A percentile compares a stretch with the other conserved stretches of the same genome.
Conservation (phyloP, 2,113 vertebrate species). For the Dicrurus megarhynchus region DNA sequence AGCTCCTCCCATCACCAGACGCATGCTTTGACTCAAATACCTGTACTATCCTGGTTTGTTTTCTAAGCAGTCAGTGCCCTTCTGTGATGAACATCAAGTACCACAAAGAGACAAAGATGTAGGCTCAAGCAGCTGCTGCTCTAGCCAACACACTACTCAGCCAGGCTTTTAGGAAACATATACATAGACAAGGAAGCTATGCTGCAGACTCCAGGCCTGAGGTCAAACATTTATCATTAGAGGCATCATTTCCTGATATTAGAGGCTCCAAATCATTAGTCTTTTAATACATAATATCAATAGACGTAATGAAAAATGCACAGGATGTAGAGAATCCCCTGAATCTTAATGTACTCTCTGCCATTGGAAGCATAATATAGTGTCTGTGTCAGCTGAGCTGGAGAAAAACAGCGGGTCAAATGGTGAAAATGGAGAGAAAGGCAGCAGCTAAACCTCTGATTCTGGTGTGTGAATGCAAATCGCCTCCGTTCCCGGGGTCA, state of each 20-base stretch:
- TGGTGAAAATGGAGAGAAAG: slow-evolving; percentile 6
- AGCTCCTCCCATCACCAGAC: neutral
- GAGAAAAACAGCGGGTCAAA: slow-evolving; percentile 6
- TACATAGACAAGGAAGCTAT: neutral
- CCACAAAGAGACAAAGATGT: neutral
- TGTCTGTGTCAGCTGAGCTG: neutral
- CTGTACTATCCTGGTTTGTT: neutral
- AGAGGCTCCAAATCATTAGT: slow-evolving; percentile 52
- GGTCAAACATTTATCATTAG: slow-evolving; percentile 54
- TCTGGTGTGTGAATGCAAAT: neutral
- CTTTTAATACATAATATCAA: slow-evolving; percentile 61
- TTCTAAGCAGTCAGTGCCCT: neutral
- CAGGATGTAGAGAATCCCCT: neutral
- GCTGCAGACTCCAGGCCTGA: neutral
- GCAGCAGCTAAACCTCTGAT: neutral
- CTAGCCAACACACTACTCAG: neutral
- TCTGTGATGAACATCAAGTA: neutral
- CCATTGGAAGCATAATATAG: neutral
- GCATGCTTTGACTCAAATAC: neutral
- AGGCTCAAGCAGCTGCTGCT: neutral
- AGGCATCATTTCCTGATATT: slow-evolving; percentile 49
- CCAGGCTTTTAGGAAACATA: slow-evolving; percentile 15
- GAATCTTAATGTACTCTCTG: slow-evolving; percentile 43
- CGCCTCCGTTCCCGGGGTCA: neutral
- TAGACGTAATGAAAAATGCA: slow-evolving; percentile 48